Evolutionary conservation across 2,113 vertebrate species (phyloP).

Genomic region (Thunnus thynnus): DNA sequence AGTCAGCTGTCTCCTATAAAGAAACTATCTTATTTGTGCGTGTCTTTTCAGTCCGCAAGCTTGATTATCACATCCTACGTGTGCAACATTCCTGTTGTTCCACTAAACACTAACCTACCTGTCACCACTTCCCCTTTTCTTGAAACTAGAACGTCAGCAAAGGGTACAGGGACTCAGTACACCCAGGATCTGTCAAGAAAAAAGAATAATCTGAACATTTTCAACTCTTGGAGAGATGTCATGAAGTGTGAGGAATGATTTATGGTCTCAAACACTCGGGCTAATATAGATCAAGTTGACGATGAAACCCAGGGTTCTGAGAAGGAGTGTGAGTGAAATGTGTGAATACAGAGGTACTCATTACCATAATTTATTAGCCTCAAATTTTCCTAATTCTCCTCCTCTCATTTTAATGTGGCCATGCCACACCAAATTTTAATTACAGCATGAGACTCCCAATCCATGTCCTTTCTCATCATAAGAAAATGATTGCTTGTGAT

Average conservation of each 20-base stretch:
- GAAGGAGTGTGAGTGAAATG: neutral
- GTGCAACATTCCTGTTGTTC: conserved; percentile 10
- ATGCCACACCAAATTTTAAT: neutral
- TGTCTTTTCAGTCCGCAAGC: conserved; percentile 30
- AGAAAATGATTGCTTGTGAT: neutral
- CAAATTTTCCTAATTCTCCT: neutral
- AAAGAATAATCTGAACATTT: conserved; percentile 16
- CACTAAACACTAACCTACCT: conserved; percentile 30
- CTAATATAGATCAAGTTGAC: conserved; percentile 14
- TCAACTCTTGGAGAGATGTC: conserved; percentile 15
- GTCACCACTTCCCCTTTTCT: conserved; percentile 50
- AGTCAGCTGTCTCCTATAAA: conserved; percentile 45
- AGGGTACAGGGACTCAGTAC: neutral
- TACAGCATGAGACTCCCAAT: neutral
- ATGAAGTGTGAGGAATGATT: conserved; percentile 49
- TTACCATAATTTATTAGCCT: neutral
- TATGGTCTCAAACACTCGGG: conserved; percentile 9
- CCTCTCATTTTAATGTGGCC: neutral
- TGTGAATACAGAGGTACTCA: conserved; percentile 11
- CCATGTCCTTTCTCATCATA: neutral
- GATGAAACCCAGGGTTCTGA: neutral
- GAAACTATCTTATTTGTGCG: conserved; percentile 8
- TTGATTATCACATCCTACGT: conserved; percentile 43
- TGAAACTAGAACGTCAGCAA: conserved; percentile 41
- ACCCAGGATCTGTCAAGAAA: conserved; percentile 48